A percentile compares a stretch with the other conserved stretches of the same genome.
Evolutionary conservation across 2,797 vertebrate genomes (phyloP).

Genomic region (Poecilia gillii): DNA sequence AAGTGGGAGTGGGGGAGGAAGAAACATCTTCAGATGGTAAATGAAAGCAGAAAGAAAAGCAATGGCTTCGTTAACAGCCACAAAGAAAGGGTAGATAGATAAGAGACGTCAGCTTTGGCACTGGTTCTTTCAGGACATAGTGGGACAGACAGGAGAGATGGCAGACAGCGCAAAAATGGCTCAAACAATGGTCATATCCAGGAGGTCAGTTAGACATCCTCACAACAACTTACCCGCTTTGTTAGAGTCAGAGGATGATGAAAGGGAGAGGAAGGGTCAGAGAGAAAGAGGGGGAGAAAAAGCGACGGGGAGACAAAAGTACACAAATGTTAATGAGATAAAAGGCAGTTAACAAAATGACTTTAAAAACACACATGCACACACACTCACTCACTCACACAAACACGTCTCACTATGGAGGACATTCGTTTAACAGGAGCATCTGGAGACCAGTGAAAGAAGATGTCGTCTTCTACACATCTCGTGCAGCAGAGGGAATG

Average conservation of each 20-base stretch:
- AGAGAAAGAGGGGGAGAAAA: slow-evolving; percentile 74
- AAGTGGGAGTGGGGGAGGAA: slow-evolving; percentile 55
- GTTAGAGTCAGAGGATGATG: slow-evolving; percentile 93
- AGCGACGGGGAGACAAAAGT: slow-evolving; percentile 93
- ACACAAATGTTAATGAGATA: slow-evolving; percentile 86
- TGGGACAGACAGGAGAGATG: slow-evolving; percentile 67
- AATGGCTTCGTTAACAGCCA: slow-evolving; percentile 62
- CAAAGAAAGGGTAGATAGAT: slow-evolving; percentile 52
- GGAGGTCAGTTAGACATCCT: slow-evolving; percentile 81
- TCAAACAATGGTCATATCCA: slow-evolving; percentile 82
- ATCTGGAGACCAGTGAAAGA: slow-evolving; percentile 63
- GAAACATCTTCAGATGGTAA: slow-evolving; percentile 66
- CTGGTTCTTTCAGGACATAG: slow-evolving; percentile 62
- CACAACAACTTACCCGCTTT: slow-evolving; percentile 95
- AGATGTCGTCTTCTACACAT: slow-evolving; percentile 64
- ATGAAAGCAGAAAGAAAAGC: slow-evolving; percentile 62
- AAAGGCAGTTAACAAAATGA: slow-evolving; percentile 51
- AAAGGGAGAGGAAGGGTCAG: slow-evolving; percentile 64
- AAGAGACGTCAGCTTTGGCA: slow-evolving; percentile 69
- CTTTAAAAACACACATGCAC: slow-evolving; percentile 33
- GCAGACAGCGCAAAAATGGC: slow-evolving; percentile 65
- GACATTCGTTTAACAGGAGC: slow-evolving; percentile 62
- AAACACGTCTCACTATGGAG: slow-evolving; percentile 50
- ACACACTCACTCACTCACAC: slow-evolving; percentile 2
- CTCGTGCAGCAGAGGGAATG: slow-evolving; percentile 74